Base-by-base conservation (phyloP, 2,113 vertebrate genomes). In the Pterophyllum scalare region DNA sequence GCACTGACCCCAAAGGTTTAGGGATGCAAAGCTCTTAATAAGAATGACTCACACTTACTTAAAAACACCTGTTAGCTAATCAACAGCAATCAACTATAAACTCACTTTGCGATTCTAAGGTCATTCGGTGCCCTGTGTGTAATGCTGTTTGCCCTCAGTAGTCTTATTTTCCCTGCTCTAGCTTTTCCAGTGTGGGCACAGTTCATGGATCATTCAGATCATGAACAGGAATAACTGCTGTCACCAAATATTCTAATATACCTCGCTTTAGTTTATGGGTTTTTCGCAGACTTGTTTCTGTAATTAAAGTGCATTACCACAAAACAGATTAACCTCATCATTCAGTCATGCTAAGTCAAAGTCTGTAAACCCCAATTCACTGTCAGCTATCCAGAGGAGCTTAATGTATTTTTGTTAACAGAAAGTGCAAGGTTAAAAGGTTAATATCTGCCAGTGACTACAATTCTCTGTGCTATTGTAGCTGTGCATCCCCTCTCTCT, bases 361-460 rank as follows among this genome's bases (percentile, higher is more conserved):
- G 79, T 83, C 83, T 67, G 74, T 67, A 81, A 92, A 85, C 26
- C 79, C 33, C 56, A 54, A 83, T 84, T 85, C 85, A 59, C 79
- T 86, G 77, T 82, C 84, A 62, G 81, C 79, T 43, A 40, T 80
- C 81, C 85, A 75, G 60, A 79, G 57, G 60, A 85, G 85, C 84
- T 86, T 83, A 81, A 87, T 87, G 86, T 84, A 57, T 88, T 89
- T 88, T 88, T 89, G 84, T 88, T 87, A 90, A 92, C 80, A 67
- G 76, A 82, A 81, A 91, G 90, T 65, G 72, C 87, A 87, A 91
- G 90, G 90, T 93, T 59, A 88, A 90, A 88, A 91, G 91, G 87
- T 93, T 92, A 90, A 94, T 89, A 89, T 88, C 85, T 75, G 81
- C 57, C 78, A 59, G 81, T 64, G 77, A 88, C 82, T 77, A 59